Percentiles rank a stretch among this genome's conserved stretches.
Evolutionary conservation across 2,888 invertebrate genomes (phyloP).

Genomic region (Lampropteryx suffumata): DNA sequence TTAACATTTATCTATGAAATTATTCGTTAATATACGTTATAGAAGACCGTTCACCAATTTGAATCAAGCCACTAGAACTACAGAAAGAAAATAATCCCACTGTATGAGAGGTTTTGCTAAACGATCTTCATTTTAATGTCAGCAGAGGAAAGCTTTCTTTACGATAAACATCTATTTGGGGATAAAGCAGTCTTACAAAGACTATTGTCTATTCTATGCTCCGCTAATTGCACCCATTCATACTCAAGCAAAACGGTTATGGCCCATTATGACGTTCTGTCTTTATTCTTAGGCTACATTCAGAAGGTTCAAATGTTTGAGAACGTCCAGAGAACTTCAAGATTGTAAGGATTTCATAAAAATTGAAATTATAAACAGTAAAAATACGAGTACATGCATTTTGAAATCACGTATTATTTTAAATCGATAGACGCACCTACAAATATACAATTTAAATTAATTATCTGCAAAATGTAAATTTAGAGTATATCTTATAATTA

Average conservation of each 20-base stretch:
- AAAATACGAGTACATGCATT: too few species aligned
- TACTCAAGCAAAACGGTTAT: constrained; percentile 43
- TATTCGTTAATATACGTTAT: too few species aligned
- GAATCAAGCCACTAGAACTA: background rate
- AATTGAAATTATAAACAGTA: constrained; percentile 11
- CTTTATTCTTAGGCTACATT: constrained; percentile 34
- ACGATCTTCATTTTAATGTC: background rate
- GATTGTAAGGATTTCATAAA: constrained; percentile 6
- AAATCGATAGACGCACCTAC: too few species aligned
- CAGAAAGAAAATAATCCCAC: too few species aligned
- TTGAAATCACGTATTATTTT: too few species aligned
- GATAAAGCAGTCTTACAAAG: constrained; percentile 1
- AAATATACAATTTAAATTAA: too few species aligned
- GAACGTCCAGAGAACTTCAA: background rate
- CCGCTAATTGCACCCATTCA: constrained; percentile 52
- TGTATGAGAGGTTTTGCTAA: too few species aligned
- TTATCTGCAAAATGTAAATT: too few species aligned
- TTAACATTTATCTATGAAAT: too few species aligned
- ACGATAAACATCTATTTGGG: background rate
- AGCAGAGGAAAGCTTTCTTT: background rate
- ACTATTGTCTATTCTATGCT: constrained; percentile 30
- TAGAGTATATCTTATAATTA: too few species aligned
- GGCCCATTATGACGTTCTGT: constrained; percentile 38
- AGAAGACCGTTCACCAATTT: too few species aligned
- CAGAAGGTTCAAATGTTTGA: constrained; percentile 18